Conservation (phyloP, 2,113 vertebrate species). For the Cephalophus harveyi region DNA sequence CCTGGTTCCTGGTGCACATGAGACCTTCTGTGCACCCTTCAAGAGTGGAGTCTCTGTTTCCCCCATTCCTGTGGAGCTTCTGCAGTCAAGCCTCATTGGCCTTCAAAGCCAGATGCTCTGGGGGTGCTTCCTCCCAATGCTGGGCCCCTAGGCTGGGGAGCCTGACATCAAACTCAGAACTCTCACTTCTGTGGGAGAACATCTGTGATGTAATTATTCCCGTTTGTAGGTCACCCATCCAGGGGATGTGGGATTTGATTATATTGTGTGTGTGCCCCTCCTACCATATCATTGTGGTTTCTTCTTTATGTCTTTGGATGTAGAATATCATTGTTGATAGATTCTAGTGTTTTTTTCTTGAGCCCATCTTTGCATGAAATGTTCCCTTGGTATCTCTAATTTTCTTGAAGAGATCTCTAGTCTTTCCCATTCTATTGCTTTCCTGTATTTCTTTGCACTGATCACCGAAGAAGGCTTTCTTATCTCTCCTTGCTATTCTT, state of each 20-base stretch:
- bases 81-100: not conserved
- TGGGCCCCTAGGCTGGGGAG: not conserved
- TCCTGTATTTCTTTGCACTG: not conserved
- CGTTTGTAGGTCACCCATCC: not conserved
- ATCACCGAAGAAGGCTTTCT: not conserved
- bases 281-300: not conserved
- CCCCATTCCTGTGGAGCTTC: not conserved
- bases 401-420: not conserved
- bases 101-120: not conserved
- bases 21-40: not conserved
- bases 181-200: not conserved
- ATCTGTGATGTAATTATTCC: not conserved
- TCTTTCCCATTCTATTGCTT: not conserved
- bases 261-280: not conserved
- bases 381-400: not conserved
- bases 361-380: not conserved
- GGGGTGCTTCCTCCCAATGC: not conserved
- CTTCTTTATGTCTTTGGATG: not conserved
- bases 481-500: not conserved
- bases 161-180: not conserved
- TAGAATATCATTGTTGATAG: not conserved
- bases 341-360: not conserved
- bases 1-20: not conserved
- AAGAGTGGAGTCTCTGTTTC: not conserved
- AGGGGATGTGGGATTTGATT: not conserved